Evolutionary conservation across 2,888 invertebrate species (phyloP).

Genomic region (Hypolimnas misippus): DNA sequence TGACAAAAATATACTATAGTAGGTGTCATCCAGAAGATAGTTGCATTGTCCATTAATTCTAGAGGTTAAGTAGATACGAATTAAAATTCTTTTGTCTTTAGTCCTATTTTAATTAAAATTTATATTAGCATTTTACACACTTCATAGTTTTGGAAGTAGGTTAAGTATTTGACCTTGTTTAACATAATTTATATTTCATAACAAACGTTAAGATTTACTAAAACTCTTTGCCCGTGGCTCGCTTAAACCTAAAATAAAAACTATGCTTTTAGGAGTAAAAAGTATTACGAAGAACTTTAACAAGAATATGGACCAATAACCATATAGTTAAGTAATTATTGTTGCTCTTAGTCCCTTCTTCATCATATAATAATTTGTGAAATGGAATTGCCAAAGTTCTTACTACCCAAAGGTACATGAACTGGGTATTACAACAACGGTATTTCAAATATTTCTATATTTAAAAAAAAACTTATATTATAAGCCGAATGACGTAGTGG

Average conservation of each 20-base stretch:
- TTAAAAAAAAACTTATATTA: too few species aligned
- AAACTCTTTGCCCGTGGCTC: neutral
- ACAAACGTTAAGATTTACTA: neutral
- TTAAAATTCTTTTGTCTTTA: neutral
- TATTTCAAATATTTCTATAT: too few species aligned
- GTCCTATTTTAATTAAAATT: neutral
- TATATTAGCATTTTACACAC: neutral
- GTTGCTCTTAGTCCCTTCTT: too few species aligned
- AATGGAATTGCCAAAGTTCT: too few species aligned
- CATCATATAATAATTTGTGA: too few species aligned
- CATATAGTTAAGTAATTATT: too few species aligned
- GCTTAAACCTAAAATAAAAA: neutral
- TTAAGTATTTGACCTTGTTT: neutral
- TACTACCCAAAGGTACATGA: too few species aligned
- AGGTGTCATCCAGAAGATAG: neutral
- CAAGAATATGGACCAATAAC: too few species aligned
- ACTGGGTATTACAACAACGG: too few species aligned
- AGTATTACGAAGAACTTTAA: neutral
- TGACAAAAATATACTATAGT: neutral
- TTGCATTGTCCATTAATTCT: neutral
- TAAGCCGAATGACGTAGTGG: too few species aligned
- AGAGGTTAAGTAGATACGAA: neutral
- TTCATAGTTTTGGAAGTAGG: conserved; percentile 4
- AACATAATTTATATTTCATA: neutral
- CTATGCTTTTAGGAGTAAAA: neutral